Conservation (phyloP, 2,888 invertebrate species). For the Hirtodrosophila cameraria region DNA sequence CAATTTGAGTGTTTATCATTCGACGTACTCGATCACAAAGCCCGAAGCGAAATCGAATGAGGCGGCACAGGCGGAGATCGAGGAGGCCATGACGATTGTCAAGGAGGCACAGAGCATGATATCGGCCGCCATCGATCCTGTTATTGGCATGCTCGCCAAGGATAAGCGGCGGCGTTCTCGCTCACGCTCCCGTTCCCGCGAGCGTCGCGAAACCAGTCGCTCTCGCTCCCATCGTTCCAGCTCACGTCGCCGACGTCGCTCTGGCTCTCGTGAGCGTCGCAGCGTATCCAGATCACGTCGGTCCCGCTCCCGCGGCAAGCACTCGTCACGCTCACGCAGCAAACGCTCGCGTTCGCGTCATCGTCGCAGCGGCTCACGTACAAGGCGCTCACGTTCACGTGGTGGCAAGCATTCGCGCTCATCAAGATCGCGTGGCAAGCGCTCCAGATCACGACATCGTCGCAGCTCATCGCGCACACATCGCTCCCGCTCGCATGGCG, state of each 20-base stretch:
- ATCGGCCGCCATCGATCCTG: conserved; percentile 96
- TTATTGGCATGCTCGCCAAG: conserved; percentile 93
- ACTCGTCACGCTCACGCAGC: conserved; percentile 81
- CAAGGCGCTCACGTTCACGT: conserved; percentile 82
- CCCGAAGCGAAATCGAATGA: conserved; percentile 98
- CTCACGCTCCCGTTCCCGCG: conserved; percentile 85
- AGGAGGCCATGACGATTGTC: conserved; percentile 98
- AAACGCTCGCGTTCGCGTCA: conserved; percentile 85
- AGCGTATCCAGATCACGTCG: conserved; percentile 87
- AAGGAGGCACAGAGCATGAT: conserved; percentile 98
- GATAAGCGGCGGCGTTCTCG: conserved; percentile 89
- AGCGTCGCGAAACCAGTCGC: conserved; percentile 87
- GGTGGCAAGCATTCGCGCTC: conserved; percentile 84
- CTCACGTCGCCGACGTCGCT: conserved; percentile 87
- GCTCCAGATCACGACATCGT: conserved; percentile 85
- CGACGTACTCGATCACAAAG: conserved; percentile 95
- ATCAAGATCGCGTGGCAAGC: conserved; percentile 82
- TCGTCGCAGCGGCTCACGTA: conserved; percentile 83
- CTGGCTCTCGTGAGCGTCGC: conserved; percentile 84
- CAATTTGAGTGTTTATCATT: conserved; percentile 90
- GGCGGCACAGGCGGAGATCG: conserved; percentile 97
- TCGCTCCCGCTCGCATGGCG: conserved; percentile 69
- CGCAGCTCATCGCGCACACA: conserved; percentile 81
- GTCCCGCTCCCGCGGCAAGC: conserved; percentile 85
- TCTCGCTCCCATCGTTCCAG: conserved; percentile 87